Evolutionary conservation across 35 echinoderm and acorn worm species (phyloP).

Genomic region (Apostichopus japonicus): DNA sequence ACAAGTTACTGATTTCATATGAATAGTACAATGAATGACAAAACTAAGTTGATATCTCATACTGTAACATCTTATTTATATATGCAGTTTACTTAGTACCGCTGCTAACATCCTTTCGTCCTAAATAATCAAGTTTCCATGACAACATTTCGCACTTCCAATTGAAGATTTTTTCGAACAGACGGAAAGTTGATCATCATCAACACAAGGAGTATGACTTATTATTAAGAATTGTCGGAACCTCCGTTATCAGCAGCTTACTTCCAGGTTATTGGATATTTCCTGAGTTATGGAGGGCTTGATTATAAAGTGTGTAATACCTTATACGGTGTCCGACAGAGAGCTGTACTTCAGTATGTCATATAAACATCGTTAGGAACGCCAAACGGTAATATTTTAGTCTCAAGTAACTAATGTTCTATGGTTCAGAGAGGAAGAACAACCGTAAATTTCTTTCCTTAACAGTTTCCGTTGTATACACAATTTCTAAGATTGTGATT

Average conservation of each 20-base stretch:
- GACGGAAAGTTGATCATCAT: not conserved
- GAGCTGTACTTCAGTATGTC: not conserved
- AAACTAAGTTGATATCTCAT: no score
- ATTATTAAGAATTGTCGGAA: not conserved
- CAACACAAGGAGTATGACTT: not conserved
- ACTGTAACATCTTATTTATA: no score
- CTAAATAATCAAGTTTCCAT: not conserved
- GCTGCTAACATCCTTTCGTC: no score
- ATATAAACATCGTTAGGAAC: not conserved
- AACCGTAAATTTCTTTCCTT: not conserved
- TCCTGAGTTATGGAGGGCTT: not conserved
- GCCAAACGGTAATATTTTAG: not conserved
- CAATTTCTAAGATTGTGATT: not conserved
- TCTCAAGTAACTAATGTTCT: no score
- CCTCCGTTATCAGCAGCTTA: not conserved
- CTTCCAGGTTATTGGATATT: conserved; percentile 28
- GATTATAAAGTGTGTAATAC: not conserved
- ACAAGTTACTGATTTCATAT: no score
- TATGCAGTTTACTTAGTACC: no score
- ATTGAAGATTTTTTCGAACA: not conserved
- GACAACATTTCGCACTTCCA: not conserved
- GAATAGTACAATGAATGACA: no score
- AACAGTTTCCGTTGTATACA: conserved; percentile 1
- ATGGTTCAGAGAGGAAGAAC: not conserved
- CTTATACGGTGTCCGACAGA: not conserved